Percentiles rank a stretch among this genome's conserved stretches.
Conservation (phyloP, 2,888 invertebrate species). For the Agrotis ipsilon region DNA sequence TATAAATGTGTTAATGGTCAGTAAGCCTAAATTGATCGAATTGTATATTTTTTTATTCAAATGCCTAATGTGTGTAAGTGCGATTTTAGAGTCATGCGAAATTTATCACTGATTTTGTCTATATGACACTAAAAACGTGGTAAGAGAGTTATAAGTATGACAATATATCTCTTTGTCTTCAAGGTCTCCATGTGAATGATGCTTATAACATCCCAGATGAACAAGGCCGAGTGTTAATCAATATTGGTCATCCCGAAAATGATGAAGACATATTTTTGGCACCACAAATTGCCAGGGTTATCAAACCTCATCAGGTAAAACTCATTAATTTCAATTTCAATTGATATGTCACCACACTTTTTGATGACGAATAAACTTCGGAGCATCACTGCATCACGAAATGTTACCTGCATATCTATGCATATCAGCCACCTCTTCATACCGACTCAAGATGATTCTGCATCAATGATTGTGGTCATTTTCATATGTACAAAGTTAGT, state of each 20-base stretch:
- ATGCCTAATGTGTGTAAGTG: background rate
- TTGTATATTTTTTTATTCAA: background rate
- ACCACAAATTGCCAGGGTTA: slow-evolving; percentile 96
- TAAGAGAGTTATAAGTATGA: background rate
- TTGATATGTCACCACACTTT: background rate
- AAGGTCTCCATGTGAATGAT: slow-evolving; percentile 97
- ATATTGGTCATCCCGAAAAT: slow-evolving; percentile 97
- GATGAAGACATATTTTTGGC: slow-evolving; percentile 98
- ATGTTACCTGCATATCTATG: too few relatives aligned
- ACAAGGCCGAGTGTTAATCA: slow-evolving; percentile 97
- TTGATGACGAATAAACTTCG: too few relatives aligned
- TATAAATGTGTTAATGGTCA: background rate
- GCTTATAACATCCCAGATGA: slow-evolving; percentile 97
- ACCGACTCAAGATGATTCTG: too few relatives aligned
- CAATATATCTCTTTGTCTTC: slow-evolving; percentile 47
- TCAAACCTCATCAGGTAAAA: slow-evolving; percentile 98
- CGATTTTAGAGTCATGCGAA: background rate
- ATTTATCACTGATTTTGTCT: background rate
- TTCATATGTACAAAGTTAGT: background rate
- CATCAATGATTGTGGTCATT: too few relatives aligned
- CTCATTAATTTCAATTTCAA: background rate
- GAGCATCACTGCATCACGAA: too few relatives aligned
- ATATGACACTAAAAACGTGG: background rate
- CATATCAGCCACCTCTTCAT: too few relatives aligned
- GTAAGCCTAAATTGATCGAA: background rate